phyloP scores from a whole-genome alignment of 2,113 vertebrate genomes.

The Heterotis niloticus region DNA sequence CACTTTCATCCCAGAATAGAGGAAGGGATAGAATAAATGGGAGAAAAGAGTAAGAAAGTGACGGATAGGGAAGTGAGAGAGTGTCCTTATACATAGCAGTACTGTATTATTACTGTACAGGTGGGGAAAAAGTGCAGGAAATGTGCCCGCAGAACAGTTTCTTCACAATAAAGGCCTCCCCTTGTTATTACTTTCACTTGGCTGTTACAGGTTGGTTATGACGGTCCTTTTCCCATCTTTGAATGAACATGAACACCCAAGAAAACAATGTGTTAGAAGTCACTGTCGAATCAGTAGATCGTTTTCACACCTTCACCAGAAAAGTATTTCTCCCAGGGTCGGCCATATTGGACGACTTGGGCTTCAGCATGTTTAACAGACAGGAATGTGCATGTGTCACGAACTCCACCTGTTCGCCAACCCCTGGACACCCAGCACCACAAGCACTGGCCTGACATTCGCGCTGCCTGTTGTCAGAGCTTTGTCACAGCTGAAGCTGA shows the following conservation, averaged over 20 bases:
- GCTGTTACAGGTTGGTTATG: neutral
- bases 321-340: slow-evolving; percentile 23
- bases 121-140: neutral
- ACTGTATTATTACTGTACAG: neutral
- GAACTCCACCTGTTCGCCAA: slow-evolving; percentile 42
- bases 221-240: slow-evolving; percentile 32
- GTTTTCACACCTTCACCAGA: slow-evolving; percentile 31
- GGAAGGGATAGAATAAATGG: neutral
- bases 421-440: neutral
- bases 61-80: neutral
- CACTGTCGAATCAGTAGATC: slow-evolving; percentile 47
- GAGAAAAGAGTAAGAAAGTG: slow-evolving; percentile 3
- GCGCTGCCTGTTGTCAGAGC: neutral
- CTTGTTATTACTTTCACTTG: neutral
- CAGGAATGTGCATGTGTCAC: slow-evolving; percentile 53
- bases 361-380: slow-evolving; percentile 45
- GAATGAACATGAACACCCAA: slow-evolving; percentile 42
- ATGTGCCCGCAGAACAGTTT: neutral
- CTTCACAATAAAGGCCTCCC: neutral
- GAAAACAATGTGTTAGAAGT: slow-evolving; percentile 42
- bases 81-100: neutral
- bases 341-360: slow-evolving; percentile 21
- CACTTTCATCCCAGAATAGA: slow-evolving; percentile 28
- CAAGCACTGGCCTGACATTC: neutral
- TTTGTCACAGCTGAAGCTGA: neutral